phyloP scores from a whole-genome alignment of 2,888 invertebrate species.

The Drosophila formosana region DNA sequence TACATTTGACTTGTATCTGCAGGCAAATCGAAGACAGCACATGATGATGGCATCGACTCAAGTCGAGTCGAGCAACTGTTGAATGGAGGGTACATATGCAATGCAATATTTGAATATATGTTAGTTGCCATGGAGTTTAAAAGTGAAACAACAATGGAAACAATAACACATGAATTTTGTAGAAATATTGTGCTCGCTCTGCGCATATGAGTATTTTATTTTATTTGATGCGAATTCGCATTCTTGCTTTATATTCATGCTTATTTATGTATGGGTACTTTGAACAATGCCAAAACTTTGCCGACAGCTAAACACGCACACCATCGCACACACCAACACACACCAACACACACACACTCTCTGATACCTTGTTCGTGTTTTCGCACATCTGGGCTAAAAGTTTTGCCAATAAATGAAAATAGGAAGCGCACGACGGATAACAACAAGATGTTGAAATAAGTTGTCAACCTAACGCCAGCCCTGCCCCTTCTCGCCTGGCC shows the following conservation, averaged over 20 bases:
- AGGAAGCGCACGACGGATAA: constrained; percentile 66
- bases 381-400: constrained; percentile 68
- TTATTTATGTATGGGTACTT: constrained; percentile 46
- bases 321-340: background rate
- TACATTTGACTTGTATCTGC: constrained; percentile 18
- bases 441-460: constrained; percentile 77
- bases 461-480: constrained; percentile 68
- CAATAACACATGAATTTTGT: constrained; percentile 13
- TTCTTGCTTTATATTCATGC: constrained; percentile 37
- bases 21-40: constrained; percentile 11
- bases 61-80: constrained; percentile 21
- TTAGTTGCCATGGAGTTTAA: constrained; percentile 41
- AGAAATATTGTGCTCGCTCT: background rate
- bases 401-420: constrained; percentile 80
- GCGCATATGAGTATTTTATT: constrained; percentile 10
- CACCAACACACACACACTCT: background rate
- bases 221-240: constrained; percentile 7
- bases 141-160: constrained; percentile 3
- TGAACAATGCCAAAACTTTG: constrained; percentile 69
- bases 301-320: constrained; percentile 58
- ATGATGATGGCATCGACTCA: constrained; percentile 17
- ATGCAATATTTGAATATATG: constrained; percentile 17
- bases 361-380: constrained; percentile 45
- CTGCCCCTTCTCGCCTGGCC: constrained; percentile 6
- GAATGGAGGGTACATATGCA: background rate